Base-by-base conservation (phyloP, 2,888 invertebrate species). In the Tenthredo notha region DNA sequence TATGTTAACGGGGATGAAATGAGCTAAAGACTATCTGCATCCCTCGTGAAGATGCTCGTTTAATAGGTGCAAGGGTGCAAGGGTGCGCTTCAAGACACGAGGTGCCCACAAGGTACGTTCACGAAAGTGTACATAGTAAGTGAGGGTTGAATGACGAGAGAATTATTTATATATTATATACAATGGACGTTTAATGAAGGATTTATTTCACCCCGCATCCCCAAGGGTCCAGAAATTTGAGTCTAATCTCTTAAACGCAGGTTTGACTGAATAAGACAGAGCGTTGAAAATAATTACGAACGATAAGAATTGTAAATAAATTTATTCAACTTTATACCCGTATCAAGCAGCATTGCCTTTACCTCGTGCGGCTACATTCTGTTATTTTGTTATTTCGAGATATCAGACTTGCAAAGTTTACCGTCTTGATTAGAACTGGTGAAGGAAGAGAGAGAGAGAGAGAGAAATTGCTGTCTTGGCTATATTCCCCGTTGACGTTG, bases 361-460 rank as follows among this genome's bases (percentile, higher is more conserved):
- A 67, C 15, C 67, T 12, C 12, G 18, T 67, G 3, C 33, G 67
- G 61, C 61, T 25, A 25, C 25, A 25, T 43, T 43, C 21, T 43
- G 43, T 74, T 74, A 43, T 15, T n/a, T 43, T 43, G 74, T 70
- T 74, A 74, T 74, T 74, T 74, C 33, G 25, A 29, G 67, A 40
- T 77, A 50, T 77, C 50, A 77, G 77, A 77, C 21, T 77, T 77
- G 47, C 77, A 12, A 50, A 50, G 77, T 50, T 77, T 50, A 77
- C 50, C 50, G 18, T 77, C 77, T 77, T 25, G 77, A 77, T 77
- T 50, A 77, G 77, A 72, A n/a, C 33, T 72, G 54, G 54, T 5
- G 7, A 54, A 54, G 54, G 6, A 18, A 50, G n/a, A 54, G 18
- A 50, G 5, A 54, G n/a, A n/a, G 7, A 50, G 50, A 50, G 50